Conservation (phyloP, 2,113 vertebrate genomes). For the Oxygymnocypris stewartii region DNA sequence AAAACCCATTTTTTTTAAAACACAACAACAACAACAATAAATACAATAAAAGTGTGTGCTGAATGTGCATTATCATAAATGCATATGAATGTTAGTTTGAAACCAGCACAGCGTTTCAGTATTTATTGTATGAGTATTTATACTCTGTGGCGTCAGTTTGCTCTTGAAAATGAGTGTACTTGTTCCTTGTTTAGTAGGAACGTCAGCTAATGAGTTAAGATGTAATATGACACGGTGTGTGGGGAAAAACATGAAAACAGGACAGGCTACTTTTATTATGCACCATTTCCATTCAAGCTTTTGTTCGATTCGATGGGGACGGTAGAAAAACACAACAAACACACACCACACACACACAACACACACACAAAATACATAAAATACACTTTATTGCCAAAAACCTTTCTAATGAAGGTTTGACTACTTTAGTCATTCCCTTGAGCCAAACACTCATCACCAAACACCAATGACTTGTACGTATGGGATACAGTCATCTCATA, state of each 20-base stretch:
- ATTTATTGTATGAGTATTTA: background rate
- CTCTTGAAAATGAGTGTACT: background rate
- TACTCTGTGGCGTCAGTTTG: background rate
- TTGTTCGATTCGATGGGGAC: no score
- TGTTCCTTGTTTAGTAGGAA: background rate
- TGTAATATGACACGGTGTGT: background rate
- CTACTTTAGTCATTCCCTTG: no score
- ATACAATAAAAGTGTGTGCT: background rate
- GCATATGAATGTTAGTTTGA: background rate
- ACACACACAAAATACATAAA: no score
- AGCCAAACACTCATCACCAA: no score
- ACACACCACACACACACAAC: no score
- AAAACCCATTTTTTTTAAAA: no score
- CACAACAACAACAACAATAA: background rate
- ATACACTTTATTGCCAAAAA: no score
- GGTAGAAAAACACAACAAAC: no score
- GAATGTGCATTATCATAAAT: background rate
- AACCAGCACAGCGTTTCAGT: background rate
- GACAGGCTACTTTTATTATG: background rate
- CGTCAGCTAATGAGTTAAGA: background rate
- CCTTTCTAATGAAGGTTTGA: no score
- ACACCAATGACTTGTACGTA: no score
- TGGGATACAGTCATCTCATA: no score
- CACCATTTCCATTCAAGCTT: background rate
- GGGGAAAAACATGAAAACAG: background rate